Percentiles rank a stretch among this genome's conserved stretches.
phyloP scores from a whole-genome alignment of 2,888 invertebrate genomes.

The Abrostola tripartita region DNA sequence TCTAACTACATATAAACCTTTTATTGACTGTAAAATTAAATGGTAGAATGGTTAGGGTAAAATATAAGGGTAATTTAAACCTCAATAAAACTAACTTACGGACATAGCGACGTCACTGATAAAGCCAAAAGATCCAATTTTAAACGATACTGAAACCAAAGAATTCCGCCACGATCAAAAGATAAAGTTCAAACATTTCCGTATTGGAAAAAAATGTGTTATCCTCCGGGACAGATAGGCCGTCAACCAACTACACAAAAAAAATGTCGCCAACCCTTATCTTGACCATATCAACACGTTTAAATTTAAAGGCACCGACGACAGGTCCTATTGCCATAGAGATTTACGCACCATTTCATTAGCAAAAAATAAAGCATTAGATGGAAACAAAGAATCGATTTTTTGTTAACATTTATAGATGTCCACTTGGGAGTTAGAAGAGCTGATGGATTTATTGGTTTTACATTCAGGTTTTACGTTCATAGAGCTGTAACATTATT shows the following conservation, averaged over 20 bases:
- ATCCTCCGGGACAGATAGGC: constrained; percentile 36
- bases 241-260: constrained; percentile 20
- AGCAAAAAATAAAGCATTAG: constrained; percentile 56
- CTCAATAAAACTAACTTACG: constrained; percentile 20
- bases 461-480: too few species aligned
- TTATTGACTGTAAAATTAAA: too few species aligned
- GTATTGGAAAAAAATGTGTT: constrained; percentile 51
- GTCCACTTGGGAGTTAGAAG: constrained; percentile 2
- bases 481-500: too few species aligned
- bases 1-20: too few species aligned
- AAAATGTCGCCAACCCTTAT: constrained; percentile 69
- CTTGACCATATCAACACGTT: constrained; percentile 64
- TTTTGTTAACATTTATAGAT: constrained; percentile 15
- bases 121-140: constrained; percentile 25
- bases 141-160: constrained; percentile 23
- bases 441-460: constrained; percentile 14
- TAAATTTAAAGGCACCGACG: constrained; percentile 45
- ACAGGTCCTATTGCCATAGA: constrained; percentile 42
- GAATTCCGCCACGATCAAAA: constrained; percentile 21
- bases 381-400: constrained; percentile 36
- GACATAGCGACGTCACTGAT: constrained; percentile 8
- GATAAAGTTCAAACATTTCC: constrained; percentile 33
- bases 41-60: too few species aligned
- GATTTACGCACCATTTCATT: constrained; percentile 75
- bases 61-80: constrained; percentile 1